These are phyloP conservation scores for Diachasma alloeum DNA, from an alignment of 1,140 invertebrate species.

Conservation along the genomic window DNA sequence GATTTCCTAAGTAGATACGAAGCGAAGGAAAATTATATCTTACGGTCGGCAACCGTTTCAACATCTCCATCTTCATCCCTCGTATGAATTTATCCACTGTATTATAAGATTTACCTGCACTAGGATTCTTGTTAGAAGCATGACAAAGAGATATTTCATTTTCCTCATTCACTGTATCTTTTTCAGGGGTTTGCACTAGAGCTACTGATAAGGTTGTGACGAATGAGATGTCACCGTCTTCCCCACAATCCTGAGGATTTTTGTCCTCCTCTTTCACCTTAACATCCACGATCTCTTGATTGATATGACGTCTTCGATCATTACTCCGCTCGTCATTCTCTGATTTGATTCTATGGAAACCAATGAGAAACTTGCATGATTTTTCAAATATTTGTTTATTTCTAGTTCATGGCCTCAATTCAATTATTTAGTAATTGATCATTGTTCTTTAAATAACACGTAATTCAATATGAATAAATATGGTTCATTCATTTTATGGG, in stretches of 20 bases:
- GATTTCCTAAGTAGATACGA: not conserved
- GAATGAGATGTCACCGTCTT: not conserved
- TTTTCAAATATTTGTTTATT: too few species aligned
- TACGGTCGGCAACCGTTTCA: not conserved
- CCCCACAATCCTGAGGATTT: not conserved
- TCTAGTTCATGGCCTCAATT: too few species aligned
- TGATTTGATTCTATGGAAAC: too few species aligned
- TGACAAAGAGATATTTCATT: conserved; percentile 3
- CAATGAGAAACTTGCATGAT: too few species aligned
- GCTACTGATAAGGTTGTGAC: not conserved
- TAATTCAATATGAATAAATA: too few species aligned
- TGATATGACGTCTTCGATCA: too few species aligned
- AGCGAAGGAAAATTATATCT: not conserved
- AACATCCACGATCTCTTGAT: not conserved
- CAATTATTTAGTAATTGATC: too few species aligned
- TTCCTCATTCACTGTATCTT: conserved; percentile 6
- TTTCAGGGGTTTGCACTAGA: not conserved
- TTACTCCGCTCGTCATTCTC: too few species aligned
- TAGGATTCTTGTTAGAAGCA: conserved; percentile 16
- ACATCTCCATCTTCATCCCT: not conserved
- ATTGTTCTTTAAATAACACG: too few species aligned
- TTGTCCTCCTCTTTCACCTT: not conserved
- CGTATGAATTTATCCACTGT: not conserved
- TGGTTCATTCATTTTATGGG: too few species aligned
- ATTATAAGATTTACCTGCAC: not conserved